Evolutionary conservation across 2,797 vertebrate genomes (phyloP).

Genomic region (Catamblyrhynchus diadema): DNA sequence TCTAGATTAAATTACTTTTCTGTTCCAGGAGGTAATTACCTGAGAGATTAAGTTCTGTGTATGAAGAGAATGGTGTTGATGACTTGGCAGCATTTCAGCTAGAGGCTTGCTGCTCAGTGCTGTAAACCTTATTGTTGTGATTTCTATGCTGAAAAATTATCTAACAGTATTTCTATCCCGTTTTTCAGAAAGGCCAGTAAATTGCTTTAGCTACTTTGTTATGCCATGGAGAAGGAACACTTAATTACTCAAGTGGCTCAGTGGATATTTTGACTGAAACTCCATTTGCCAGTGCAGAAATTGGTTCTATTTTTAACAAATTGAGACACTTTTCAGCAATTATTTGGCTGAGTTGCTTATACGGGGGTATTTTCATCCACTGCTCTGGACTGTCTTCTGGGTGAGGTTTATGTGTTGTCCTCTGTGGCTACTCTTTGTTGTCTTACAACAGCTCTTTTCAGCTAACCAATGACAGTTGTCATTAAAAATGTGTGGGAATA

Average conservation of each 20-base stretch:
- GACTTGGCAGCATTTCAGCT: not conserved
- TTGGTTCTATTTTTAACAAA: constrained; percentile 21
- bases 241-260: constrained; percentile 25
- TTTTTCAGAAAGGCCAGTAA: not conserved
- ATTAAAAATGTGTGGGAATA: not conserved
- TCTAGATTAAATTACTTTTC: not conserved
- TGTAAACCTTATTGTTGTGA: not conserved
- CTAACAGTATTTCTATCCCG: not conserved
- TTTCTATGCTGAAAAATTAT: not conserved
- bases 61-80: not conserved
- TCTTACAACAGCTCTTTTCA: not conserved
- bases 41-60: not conserved
- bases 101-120: not conserved
- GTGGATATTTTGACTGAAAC: constrained; percentile 41
- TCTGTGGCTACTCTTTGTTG: not conserved
- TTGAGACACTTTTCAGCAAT: not conserved
- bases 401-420: not conserved
- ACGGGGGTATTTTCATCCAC: not conserved
- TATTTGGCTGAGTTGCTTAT: not conserved
- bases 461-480: not conserved
- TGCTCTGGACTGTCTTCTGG: not conserved
- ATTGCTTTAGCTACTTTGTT: not conserved
- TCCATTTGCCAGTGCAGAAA: constrained; percentile 8
- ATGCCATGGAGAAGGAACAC: not conserved
- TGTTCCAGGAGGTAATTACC: not conserved